These are phyloP conservation scores for Nephrotoma guestfalica DNA, from an alignment of 2,888 invertebrate genomes.

Conservation along the genomic window DNA sequence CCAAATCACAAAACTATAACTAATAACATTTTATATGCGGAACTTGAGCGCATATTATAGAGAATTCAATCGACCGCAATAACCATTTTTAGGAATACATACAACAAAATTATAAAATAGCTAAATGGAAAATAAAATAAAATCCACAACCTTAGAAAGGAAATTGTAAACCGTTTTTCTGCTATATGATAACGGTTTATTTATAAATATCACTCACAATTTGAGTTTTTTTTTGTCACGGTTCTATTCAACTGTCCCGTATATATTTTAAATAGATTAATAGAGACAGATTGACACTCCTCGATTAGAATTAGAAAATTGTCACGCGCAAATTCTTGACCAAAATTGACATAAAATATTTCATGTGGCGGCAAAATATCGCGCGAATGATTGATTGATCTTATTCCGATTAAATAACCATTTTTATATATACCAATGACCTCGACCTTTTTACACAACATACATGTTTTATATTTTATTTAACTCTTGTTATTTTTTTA, in stretches of 20 bases:
- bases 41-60: background rate
- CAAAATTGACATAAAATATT: background rate
- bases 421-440: background rate
- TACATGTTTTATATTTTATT: background rate
- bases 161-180: background rate
- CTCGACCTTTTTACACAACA: background rate
- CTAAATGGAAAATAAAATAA: background rate
- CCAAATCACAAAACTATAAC: background rate
- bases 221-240: background rate
- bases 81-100: background rate
- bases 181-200: background rate
- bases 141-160: background rate
- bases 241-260: background rate
- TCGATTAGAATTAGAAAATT: background rate
- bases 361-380: background rate
- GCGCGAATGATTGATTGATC: background rate
- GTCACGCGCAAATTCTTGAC: background rate
- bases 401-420: background rate
- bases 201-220: background rate
- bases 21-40: background rate
- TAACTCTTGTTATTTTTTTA: background rate
- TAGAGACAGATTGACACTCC: background rate
- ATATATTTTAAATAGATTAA: background rate
- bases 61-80: background rate
- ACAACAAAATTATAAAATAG: background rate